Evolutionary conservation across 2,113 vertebrate genomes (phyloP), one percentile per base, ranked within the genome.

Genomic region (Emydocephalus ijimae): DNA sequence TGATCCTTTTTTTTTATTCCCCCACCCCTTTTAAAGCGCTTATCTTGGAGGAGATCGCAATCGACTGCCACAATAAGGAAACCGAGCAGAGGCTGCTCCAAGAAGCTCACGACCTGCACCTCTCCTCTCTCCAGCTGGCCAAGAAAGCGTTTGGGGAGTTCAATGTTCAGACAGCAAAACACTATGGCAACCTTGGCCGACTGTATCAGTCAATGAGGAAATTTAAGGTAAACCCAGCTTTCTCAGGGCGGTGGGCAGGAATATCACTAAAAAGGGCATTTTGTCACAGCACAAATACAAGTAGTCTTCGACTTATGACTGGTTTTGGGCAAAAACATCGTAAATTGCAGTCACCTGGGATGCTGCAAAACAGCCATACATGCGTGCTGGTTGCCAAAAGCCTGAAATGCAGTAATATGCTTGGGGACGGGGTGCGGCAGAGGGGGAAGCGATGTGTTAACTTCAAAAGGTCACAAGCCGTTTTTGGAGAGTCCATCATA

Each of bases 131-230:
- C 11, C 99, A 99, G 94, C 95, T 99, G 92, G 99, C 99, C 95
- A 99, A 99, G 96, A 99, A 99, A 94, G 99, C 99, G 93, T 99
- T 99, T 1, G 99, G 99, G n/a, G 99, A 99, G 96, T 99, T 99
- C 95, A 99, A 99, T 9, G 99, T 99, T 55, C 99, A 99, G 96
- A 99, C 99, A 14, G 99, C 99, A 90, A 99, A 99, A 97, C 99
- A 99, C 97, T 99, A 99, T 21, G 99, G 99, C 95, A 99, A 99
- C 97, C 98, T 99, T 85, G 99, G 99, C 85, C 98, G 99, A 52
- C 98, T 99, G 93, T 99, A 99, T 97, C 99, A 99, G 97, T 99
- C 99, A 89, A 99, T 99, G 99, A 98, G 99, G 96, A 99, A 99
- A 97, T 99, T 99, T 96, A 99, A 99, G 99, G 99, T 99, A 93